Conservation (phyloP, 2,113 vertebrate genomes). For the Anolis carolinensis region DNA sequence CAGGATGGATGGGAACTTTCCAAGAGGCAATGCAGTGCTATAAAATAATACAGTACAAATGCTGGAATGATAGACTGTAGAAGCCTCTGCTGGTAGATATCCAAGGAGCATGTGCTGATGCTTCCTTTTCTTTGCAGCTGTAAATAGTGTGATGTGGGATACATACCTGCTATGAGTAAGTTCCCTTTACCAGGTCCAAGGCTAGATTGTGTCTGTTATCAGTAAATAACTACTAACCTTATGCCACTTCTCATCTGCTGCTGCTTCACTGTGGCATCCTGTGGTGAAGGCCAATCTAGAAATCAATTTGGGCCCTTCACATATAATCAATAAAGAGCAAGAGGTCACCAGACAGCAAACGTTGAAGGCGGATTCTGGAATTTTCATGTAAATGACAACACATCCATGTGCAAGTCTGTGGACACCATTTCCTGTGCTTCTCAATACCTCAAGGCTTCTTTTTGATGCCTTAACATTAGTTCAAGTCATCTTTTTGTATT, state of each 20-base stretch:
- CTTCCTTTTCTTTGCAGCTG: conserved; percentile 57
- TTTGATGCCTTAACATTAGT: not conserved
- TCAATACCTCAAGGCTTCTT: not conserved
- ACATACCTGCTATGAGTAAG: conserved; percentile 58
- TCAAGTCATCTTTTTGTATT: not conserved
- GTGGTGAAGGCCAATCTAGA: conserved; percentile 60
- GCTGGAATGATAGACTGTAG: not conserved
- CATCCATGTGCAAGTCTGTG: not conserved
- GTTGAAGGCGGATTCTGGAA: not conserved
- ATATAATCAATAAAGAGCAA: not conserved
- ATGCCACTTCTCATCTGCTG: conserved; percentile 81
- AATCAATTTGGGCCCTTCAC: conserved; percentile 19
- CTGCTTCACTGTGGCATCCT: not conserved
- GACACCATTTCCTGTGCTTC: not conserved
- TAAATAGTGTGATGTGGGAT: conserved; percentile 84
- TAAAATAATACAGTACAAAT: not conserved
- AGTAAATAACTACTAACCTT: conserved; percentile 82
- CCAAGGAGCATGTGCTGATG: not conserved
- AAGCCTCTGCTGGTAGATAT: not conserved
- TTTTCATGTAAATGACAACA: not conserved
- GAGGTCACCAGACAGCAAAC: not conserved
- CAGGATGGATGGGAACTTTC: not conserved
- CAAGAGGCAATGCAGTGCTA: not conserved
- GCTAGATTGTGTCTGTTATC: conserved; percentile 82
- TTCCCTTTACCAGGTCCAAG: conserved; percentile 69